Evolutionary conservation across 2,113 vertebrate genomes (phyloP).

Genomic region (Nipponia nippon): DNA sequence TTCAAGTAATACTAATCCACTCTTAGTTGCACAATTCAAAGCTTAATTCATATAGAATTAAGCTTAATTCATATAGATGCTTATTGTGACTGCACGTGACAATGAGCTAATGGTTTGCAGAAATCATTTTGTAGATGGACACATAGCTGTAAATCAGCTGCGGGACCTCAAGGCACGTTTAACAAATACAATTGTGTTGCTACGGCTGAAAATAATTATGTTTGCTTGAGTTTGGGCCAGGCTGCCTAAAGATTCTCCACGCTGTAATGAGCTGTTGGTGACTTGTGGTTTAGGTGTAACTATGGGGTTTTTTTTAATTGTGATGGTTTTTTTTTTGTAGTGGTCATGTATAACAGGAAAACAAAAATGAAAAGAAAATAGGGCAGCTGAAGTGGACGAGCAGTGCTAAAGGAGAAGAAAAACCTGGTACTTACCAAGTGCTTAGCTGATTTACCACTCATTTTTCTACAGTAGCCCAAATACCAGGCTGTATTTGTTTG

Average conservation of each 20-base stretch:
- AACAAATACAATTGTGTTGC: background rate
- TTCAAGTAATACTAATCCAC: background rate
- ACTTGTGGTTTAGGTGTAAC: background rate
- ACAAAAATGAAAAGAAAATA: background rate
- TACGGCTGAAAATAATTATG: background rate
- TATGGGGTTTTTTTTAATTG: background rate
- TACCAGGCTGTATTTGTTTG: conserved; percentile 51
- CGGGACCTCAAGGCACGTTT: background rate
- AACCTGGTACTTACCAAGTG: background rate
- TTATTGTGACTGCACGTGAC: background rate
- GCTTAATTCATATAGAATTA: background rate
- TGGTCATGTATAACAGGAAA: background rate
- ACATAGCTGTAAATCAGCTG: background rate
- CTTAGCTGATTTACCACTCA: background rate
- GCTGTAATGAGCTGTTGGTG: background rate
- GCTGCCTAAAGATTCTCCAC: background rate
- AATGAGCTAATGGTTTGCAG: background rate
- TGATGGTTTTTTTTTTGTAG: background rate
- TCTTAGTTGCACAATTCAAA: background rate
- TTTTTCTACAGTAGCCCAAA: conserved; percentile 54
- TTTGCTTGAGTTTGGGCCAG: background rate
- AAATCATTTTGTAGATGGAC: background rate
- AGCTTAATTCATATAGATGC: background rate
- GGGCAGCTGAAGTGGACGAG: background rate
- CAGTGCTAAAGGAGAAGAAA: background rate